Conservation (phyloP, 2,888 invertebrate genomes). For the Cynaeus angustus region DNA sequence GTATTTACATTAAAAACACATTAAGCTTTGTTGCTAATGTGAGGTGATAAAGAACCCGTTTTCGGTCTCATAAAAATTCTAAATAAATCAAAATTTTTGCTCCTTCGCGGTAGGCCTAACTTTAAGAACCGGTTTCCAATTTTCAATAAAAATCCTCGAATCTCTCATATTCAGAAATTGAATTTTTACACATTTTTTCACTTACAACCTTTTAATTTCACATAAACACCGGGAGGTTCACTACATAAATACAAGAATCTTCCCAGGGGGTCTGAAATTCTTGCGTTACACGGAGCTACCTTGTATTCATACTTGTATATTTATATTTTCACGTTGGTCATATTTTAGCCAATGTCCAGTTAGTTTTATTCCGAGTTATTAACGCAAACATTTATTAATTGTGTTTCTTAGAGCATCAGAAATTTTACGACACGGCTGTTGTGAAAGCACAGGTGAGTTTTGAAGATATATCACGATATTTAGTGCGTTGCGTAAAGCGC, state of each 20-base stretch:
- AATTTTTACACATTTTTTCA: slow-evolving; percentile 27
- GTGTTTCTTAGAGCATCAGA: too few species aligned
- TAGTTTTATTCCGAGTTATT: slow-evolving; percentile 8
- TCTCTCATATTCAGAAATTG: slow-evolving; percentile 4
- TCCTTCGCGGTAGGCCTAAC: neutral
- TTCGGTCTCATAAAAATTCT: too few species aligned
- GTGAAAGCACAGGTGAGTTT: too few species aligned
- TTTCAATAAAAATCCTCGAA: neutral
- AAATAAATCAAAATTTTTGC: neutral
- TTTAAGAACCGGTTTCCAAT: too few species aligned
- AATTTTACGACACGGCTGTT: too few species aligned
- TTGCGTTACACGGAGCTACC: slow-evolving; percentile 40
- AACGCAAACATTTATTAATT: slow-evolving; percentile 5
- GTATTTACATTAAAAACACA: too few species aligned
- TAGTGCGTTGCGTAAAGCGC: slow-evolving; percentile 21
- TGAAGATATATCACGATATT: slow-evolving; percentile 14
- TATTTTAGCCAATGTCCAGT: slow-evolving; percentile 25
- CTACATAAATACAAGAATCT: slow-evolving; percentile 28
- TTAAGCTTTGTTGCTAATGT: too few species aligned
- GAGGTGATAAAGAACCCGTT: too few species aligned
- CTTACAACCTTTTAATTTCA: slow-evolving; percentile 24
- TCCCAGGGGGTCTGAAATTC: slow-evolving; percentile 33
- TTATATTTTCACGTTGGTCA: slow-evolving; percentile 26
- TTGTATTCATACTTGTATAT: slow-evolving; percentile 22
- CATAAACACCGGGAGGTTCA: slow-evolving; percentile 15